Base-by-base conservation (phyloP, 2,113 vertebrate genomes). In the Capreolus pygargus region DNA sequence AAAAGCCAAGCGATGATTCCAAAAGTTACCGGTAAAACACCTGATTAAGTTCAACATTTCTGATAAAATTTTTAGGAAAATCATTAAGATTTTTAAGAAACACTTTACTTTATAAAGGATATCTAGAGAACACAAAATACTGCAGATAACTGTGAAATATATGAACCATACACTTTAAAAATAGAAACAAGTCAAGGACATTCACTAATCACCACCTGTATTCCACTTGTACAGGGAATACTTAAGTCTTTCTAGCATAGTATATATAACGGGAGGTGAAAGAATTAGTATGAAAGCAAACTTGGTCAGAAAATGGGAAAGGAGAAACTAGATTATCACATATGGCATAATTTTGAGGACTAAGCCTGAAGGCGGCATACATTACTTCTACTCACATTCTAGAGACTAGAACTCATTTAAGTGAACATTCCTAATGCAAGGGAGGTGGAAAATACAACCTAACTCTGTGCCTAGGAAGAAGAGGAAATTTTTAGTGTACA, bases 281-380 rank as follows among this genome's bases (percentile, higher is more conserved):
- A 92, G 89, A 95, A 92, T 23, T n/a, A 17, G 36, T 97, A 97
- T 36, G 12, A 39, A 84, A 89, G 85, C 92, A 92, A 89, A 86
- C 39, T 60, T 52, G n/a, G 67, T 15, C 67, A 95, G 47, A 94
- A 67, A 78, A 94, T 21, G 50, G 21, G 39, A 90, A 85, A 89
- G 33, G 10, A 61, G 45, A 87, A 86, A 91, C 7, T 57, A 21
- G 54, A n/a, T 86, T 45, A 82, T 64, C 30, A 55, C 14, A 28
- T 6, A 47, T 13, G 17, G 74, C 43, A 89, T 45, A 47, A 12
- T 86, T 67, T 50, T 93, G 82, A 74, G 54, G 30, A 36, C 36
- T 74, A 95, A 52, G 30, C 45, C 30, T 92, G 5, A 86, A 95
- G 36, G 45, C 30, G 27, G 33, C 85, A 84, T 43, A 50, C 2